Evolutionary conservation across 2,797 vertebrate genomes (phyloP).

Genomic region (Oceanodroma leucorhoa): DNA sequence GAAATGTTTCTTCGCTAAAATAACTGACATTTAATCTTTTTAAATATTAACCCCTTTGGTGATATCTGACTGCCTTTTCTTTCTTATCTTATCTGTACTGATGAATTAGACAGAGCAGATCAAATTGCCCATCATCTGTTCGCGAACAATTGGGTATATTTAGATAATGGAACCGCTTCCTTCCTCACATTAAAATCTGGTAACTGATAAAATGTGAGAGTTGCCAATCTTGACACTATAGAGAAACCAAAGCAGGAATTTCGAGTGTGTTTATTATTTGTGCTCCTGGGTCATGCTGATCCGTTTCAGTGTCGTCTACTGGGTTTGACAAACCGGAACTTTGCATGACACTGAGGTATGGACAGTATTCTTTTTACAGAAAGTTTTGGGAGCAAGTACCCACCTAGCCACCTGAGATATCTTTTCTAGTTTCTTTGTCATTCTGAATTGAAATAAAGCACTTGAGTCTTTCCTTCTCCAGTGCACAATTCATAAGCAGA

Average conservation of each 20-base stretch:
- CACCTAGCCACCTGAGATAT: neutral
- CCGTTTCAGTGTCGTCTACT: neutral
- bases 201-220: constrained; percentile 76
- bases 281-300: constrained; percentile 27
- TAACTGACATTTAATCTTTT: constrained; percentile 77
- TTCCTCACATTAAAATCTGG: constrained; percentile 82
- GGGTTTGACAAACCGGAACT: constrained; percentile 16
- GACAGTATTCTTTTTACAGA: neutral
- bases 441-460: neutral
- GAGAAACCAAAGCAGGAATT: constrained; percentile 62
- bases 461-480: neutral
- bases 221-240: constrained; percentile 57
- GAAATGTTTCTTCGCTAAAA: constrained; percentile 61
- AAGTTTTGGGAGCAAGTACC: neutral
- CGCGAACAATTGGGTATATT: constrained; percentile 82
- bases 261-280: constrained; percentile 44
- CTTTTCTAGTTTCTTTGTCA: neutral
- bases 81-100: constrained; percentile 84
- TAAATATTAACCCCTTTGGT: constrained; percentile 79
- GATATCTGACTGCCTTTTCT: constrained; percentile 73
- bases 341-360: neutral
- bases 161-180: constrained; percentile 83
- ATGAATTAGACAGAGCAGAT: constrained; percentile 83
- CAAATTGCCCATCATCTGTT: constrained; percentile 84
- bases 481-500: neutral